Conservation (phyloP, 2,113 vertebrate species). For the Phodopus roborovskii region DNA sequence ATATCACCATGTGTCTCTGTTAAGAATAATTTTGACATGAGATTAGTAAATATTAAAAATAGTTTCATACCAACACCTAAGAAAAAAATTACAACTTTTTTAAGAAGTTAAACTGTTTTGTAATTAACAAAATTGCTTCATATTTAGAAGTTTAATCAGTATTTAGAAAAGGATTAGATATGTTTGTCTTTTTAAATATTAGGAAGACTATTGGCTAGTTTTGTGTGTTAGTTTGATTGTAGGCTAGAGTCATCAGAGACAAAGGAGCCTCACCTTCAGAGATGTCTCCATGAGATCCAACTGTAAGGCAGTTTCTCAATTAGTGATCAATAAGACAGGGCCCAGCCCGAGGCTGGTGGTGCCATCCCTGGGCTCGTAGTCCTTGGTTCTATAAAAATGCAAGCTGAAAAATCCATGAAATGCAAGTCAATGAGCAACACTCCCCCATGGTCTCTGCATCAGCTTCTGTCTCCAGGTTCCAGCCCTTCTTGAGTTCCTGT, state of each 20-base stretch:
- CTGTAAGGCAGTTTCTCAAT: neutral
- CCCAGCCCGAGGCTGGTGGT: neutral
- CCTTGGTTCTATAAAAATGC: neutral
- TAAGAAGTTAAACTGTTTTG: neutral
- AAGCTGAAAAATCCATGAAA: neutral
- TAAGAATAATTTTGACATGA: neutral
- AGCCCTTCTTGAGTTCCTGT: no score
- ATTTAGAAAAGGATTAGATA: neutral
- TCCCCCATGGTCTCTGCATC: no score
- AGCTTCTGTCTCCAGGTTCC: no score
- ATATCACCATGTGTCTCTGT: neutral
- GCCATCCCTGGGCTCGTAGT: neutral
- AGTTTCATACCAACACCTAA: neutral
- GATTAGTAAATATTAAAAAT: neutral
- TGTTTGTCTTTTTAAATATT: neutral
- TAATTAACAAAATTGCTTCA: neutral
- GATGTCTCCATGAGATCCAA: no score
- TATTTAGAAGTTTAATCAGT: neutral
- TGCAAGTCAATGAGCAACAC: neutral
- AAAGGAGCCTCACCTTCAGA: neutral
- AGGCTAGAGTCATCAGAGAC: neutral
- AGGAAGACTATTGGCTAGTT: neutral
- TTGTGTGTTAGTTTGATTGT: neutral
- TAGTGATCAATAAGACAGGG: neutral
- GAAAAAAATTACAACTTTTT: neutral